phyloP scores from a whole-genome alignment of 2,888 invertebrate genomes.

The Mylabris sibirica region DNA sequence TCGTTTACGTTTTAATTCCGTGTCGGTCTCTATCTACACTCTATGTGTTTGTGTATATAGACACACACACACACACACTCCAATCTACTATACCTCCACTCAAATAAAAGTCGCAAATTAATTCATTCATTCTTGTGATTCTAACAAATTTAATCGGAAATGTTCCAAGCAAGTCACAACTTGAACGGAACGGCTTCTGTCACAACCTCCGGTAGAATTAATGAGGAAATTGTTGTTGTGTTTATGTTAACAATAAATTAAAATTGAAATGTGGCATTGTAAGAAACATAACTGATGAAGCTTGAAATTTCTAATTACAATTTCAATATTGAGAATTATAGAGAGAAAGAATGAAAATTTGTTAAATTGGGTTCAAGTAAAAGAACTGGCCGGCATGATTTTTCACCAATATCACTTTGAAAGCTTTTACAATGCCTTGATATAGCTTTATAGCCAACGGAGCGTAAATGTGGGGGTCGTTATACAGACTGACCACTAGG shows the following conservation, averaged over 20 bases:
- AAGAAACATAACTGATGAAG: no score
- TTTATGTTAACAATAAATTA: background rate
- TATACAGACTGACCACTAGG: slow-evolving; percentile 34
- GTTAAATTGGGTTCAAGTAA: slow-evolving; percentile 27
- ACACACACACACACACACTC: background rate
- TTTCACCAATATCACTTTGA: slow-evolving; percentile 35
- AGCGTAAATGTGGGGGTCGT: slow-evolving; percentile 34
- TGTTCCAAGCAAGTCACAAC: background rate
- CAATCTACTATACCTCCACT: background rate
- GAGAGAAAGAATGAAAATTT: slow-evolving; percentile 19
- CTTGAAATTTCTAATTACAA: no score
- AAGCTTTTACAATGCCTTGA: slow-evolving; percentile 29
- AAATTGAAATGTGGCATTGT: background rate
- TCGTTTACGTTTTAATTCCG: slow-evolving; percentile 10
- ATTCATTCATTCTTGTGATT: background rate
- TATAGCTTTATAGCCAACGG: slow-evolving; percentile 32
- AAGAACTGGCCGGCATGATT: slow-evolving; percentile 27
- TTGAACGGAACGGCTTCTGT: background rate
- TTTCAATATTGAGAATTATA: no score
- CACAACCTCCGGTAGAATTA: background rate
- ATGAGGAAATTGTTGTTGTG: background rate
- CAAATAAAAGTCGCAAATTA: background rate
- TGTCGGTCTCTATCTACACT: no score
- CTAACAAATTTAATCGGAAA: background rate
- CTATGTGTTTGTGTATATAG: background rate